Evolutionary conservation across 30 jellyfish, hydroid and myxozoan species (phyloP).

Genomic region (Aurelia sp.): DNA sequence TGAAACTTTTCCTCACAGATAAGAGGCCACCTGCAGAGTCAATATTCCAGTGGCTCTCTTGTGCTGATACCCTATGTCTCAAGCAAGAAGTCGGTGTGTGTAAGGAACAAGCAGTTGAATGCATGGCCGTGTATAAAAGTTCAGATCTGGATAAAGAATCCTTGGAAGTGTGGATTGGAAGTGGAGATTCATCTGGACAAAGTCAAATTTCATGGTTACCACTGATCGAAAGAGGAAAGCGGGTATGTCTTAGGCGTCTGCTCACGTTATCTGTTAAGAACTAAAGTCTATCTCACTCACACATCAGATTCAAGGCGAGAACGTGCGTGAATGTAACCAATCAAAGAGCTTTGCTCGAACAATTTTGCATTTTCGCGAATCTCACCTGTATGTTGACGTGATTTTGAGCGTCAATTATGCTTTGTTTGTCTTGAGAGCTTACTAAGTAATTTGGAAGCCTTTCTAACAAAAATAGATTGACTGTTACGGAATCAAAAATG

Average conservation of each 20-base stretch:
- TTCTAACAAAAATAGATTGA: too few relatives aligned
- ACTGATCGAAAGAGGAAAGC: conserved; percentile 35
- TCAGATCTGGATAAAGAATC: conserved; percentile 22
- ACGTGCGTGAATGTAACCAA: too few relatives aligned
- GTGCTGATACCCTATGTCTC: conserved; percentile 82
- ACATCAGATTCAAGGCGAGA: too few relatives aligned
- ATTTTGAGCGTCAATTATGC: too few relatives aligned
- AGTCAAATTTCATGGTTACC: conserved; percentile 93
- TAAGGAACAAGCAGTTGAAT: conserved; percentile 83
- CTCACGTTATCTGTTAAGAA: too few relatives aligned
- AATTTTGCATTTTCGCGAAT: too few relatives aligned
- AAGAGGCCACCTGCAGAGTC: conserved; percentile 83
- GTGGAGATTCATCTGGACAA: conserved; percentile 80
- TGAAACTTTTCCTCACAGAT: conserved; percentile 36
- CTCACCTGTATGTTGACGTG: too few relatives aligned
- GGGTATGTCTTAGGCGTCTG: conserved; percentile 22
- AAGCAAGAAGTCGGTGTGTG: conserved; percentile 84
- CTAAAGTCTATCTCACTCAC: too few relatives aligned
- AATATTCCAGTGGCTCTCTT: conserved; percentile 59
- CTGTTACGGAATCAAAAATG: too few relatives aligned
- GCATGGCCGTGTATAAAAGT: conserved; percentile 66
- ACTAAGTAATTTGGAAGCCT: too few relatives aligned
- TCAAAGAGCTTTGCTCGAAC: too few relatives aligned
- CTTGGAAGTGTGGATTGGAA: conserved; percentile 90
- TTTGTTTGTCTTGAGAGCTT: too few relatives aligned